A percentile compares a stretch with the other conserved stretches of the same genome.
These are phyloP conservation scores for Piezodorus guildinii DNA, from an alignment of 1,140 invertebrate genomes.

Conservation along the genomic window DNA sequence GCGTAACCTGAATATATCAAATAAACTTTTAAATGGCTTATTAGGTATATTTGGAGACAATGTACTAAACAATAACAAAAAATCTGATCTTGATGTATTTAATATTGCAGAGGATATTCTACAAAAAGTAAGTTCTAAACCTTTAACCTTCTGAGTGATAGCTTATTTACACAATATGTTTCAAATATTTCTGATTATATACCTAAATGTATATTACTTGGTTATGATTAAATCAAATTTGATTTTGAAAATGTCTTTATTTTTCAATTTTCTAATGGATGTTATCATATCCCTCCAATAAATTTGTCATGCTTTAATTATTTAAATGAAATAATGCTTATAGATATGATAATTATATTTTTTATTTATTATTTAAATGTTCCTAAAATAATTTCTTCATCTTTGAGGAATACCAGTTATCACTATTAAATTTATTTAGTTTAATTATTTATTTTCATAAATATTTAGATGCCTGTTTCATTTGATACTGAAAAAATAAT, in stretches of 20 bases:
- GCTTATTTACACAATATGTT: too few relatives aligned
- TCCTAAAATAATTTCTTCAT: too few relatives aligned
- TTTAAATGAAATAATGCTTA: too few relatives aligned
- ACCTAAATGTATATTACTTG: too few relatives aligned
- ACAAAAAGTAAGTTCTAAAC: conserved; percentile 35
- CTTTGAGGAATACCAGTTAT: too few relatives aligned
- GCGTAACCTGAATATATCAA: conserved; percentile 59
- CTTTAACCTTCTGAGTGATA: conserved; percentile 53
- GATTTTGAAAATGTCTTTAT: conserved; percentile 68
- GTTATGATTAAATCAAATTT: too few relatives aligned
- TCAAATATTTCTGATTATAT: too few relatives aligned
- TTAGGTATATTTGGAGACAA: conserved; percentile 51
- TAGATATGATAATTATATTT: too few relatives aligned
- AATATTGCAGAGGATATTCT: conserved; percentile 58
- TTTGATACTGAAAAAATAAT: conserved; percentile 63
- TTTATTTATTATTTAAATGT: too few relatives aligned
- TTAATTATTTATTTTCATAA: conserved; percentile 5
- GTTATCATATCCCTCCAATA: too few relatives aligned
- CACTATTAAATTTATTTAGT: conserved; percentile 33
- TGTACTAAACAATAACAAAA: conserved; percentile 36
- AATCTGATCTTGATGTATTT: conserved; percentile 47
- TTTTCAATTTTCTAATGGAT: conserved; percentile 36
- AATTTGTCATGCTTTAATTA: too few relatives aligned
- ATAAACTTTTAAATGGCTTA: conserved; percentile 48
- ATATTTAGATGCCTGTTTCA: conserved; percentile 44